phyloP scores from a whole-genome alignment of 2,888 invertebrate genomes.

The Leptopilina syphax region DNA sequence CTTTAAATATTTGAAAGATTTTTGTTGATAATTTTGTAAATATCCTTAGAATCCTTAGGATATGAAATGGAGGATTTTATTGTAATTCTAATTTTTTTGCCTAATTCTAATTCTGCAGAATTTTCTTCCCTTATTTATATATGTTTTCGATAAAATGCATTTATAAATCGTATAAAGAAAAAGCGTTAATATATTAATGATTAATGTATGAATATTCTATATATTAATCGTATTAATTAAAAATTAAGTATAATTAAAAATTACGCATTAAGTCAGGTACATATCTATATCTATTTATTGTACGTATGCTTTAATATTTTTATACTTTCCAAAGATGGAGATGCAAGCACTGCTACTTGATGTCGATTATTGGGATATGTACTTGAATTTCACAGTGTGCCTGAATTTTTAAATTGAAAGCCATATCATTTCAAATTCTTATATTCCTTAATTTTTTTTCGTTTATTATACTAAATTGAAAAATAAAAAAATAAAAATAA shows the following conservation, averaged over 20 bases:
- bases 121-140: conserved; percentile 1
- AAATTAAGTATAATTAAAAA: no score
- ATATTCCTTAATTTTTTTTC: no score
- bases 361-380: conserved; percentile 5
- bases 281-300: conserved; percentile 25
- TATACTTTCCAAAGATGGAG: conserved; percentile 30
- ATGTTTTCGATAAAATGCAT: conserved; percentile 16
- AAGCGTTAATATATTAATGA: conserved; percentile 13
- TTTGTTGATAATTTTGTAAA: no score
- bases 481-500: no score
- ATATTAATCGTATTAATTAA: no score
- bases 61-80: no score
- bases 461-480: no score
- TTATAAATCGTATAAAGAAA: not conserved
- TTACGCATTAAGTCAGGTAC: not conserved
- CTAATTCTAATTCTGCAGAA: not conserved
- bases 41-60: no score
- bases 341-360: conserved; percentile 17
- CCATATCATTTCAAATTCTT: no score
- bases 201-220: not conserved
- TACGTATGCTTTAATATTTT: conserved; percentile 28
- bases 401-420: no score
- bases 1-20: no score
- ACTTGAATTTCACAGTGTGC: not conserved
- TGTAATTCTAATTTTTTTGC: not conserved